Percentiles rank a stretch among this genome's conserved stretches.
Evolutionary conservation across 37 sponge, comb jelly and placozoan genomes (phyloP).

Genomic region (Oopsacas minuta): DNA sequence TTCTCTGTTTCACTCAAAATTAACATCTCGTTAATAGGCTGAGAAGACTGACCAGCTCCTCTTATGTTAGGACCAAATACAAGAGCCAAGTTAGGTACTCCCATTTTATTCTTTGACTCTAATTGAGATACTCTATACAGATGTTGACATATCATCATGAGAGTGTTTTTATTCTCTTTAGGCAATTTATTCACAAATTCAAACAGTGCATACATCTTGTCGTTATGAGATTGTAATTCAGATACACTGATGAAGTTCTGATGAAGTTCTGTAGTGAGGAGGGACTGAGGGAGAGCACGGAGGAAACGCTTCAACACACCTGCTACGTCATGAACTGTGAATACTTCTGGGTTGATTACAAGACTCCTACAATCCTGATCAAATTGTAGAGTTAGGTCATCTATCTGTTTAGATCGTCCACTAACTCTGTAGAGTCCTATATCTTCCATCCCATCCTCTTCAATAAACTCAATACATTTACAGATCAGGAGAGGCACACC

Average conservation of each 20-base stretch:
- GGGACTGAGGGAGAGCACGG: constrained; percentile 59
- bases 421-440: constrained; percentile 72
- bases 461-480: constrained; percentile 81
- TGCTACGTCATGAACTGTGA: constrained; percentile 73
- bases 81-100: not conserved
- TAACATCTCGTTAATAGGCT: not conserved
- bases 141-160: not conserved
- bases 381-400: constrained; percentile 42
- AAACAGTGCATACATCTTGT: not conserved
- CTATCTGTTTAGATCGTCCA: constrained; percentile 45
- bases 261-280: constrained; percentile 51
- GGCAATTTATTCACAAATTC: not conserved
- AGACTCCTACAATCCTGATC: constrained; percentile 63
- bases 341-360: constrained; percentile 46
- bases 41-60: not conserved
- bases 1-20: not conserved
- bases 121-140: not conserved
- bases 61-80: not conserved
- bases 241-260: constrained; percentile 32
- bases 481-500: constrained; percentile 60
- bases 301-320: constrained; percentile 66
- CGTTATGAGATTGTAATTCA: not conserved
- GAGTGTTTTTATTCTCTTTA: not conserved
- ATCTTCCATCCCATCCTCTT: constrained; percentile 41
- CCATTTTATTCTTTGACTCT: not conserved